Evolutionary conservation across 2,113 vertebrate species (phyloP), one percentile per base, ranked within the genome.

Genomic region (Orthonyx spaldingii): DNA sequence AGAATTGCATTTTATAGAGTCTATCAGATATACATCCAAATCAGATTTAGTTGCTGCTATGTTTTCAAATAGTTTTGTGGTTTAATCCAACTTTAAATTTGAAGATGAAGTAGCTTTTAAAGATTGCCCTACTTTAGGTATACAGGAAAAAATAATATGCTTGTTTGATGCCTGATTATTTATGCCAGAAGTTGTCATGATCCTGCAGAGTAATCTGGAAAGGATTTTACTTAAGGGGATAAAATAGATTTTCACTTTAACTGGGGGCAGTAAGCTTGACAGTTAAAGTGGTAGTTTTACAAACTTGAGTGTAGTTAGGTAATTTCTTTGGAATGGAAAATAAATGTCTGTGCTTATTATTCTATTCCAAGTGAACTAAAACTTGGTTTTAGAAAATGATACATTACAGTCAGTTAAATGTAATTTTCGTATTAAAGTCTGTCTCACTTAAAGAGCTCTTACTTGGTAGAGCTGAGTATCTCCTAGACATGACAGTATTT

Each of bases 201-300:
- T 96, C 87, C 88, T 75, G 22, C 35, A 41, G 50, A 68, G n/a
- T 95, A 91, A 94, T 97, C 65, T 94, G 81, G 81, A 74, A 89
- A 91, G 87, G 95, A 96, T 96, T 97, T 97, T 87, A 66, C 79
- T 96, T 89, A 85, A 64, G 57, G 55, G 89, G 81, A 90, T 92
- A 63, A 80, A 96, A 77, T 65, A 91, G 21, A 53, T 91, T 94
- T 88, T 95, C 6, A 28, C 59, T 93, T 91, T 53, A 89, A 75
- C 76, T 69, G 30, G 42, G 30, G 55, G 42, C 74, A 68, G 47
- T 96, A 83, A 93, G 56, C 63, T 94, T 93, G 83, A 91, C 87
- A 90, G 92, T 53, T 47, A 49, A 94, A 91, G 76, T 84, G 53
- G 32, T 88, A 77, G 50, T 57, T 86, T 70, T 68, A 84, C 46